Percentiles rank a stretch among this genome's conserved stretches.
Evolutionary conservation across 2,113 vertebrate species (phyloP).

Genomic region (Cyphomyrus discorhynchus): DNA sequence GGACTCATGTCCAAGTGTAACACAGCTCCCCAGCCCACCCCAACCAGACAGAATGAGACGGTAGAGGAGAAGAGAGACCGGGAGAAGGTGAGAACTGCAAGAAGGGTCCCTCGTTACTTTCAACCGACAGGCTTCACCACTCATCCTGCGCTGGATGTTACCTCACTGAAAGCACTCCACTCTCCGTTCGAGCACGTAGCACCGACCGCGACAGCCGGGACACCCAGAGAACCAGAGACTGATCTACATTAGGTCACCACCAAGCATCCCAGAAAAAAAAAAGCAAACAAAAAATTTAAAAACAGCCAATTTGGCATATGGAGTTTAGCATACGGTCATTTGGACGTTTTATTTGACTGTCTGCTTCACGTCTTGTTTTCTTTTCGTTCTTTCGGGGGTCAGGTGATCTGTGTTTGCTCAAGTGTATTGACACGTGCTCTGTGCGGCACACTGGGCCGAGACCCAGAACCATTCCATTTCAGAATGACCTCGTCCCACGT

Average conservation of each 20-base stretch:
- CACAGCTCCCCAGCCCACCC: slow-evolving; percentile 25
- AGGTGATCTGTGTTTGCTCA: slow-evolving; percentile 6
- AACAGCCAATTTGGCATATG: slow-evolving; percentile 51
- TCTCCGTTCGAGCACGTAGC: slow-evolving; percentile 43
- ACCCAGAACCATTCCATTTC: background rate
- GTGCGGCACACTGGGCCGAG: slow-evolving; percentile 5
- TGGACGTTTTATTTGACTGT: slow-evolving; percentile 44
- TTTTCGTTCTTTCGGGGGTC: background rate
- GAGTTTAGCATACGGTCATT: slow-evolving; percentile 47
- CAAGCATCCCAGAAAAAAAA: slow-evolving; percentile 35
- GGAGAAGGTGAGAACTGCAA: slow-evolving; percentile 11
- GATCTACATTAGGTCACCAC: slow-evolving; percentile 37
- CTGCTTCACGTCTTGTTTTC: slow-evolving; percentile 20
- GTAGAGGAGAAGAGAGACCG: slow-evolving; percentile 6
- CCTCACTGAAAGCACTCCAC: slow-evolving; percentile 35
- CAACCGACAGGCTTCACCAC: slow-evolving; percentile 41
- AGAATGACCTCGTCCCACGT: background rate
- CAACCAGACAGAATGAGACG: background rate
- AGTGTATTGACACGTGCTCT: slow-evolving; percentile 49
- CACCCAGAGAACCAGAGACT: slow-evolving; percentile 37
- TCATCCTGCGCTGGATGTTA: slow-evolving; percentile 32
- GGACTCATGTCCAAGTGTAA: slow-evolving; percentile 19
- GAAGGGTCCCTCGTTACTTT: slow-evolving; percentile 28
- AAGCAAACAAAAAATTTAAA: slow-evolving; percentile 24
- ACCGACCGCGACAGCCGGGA: slow-evolving; percentile 34